Evolutionary conservation across 1,140 invertebrate species (phyloP), one percentile per base, ranked within the genome.

Genomic region (Drosophila elegans): DNA sequence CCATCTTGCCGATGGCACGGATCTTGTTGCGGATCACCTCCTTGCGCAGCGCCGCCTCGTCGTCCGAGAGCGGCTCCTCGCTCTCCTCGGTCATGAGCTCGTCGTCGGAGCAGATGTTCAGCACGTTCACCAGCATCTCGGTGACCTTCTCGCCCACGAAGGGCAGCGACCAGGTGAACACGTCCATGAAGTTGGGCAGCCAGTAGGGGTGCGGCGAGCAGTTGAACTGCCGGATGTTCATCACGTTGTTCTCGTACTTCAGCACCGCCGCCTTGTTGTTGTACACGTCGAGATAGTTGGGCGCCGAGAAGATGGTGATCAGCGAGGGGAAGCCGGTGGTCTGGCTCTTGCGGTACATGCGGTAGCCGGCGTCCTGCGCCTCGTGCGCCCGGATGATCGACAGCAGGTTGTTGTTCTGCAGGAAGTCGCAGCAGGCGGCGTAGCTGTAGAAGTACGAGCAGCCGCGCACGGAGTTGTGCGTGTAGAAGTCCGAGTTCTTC

Each of bases 381-480:
- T 99, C 99, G 94, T 99, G 99, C 92, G 99, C 99, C 94, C 99
- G 96, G 93, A 99, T 99, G 93, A 99, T 99, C 92, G 98, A 99
- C 92, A 99, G 95, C 93, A 99, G 95, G 95, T 99, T 99, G 95
- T 99, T 99, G 94, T 99, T 99, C 95, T 99, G 98, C 92, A 99
- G 96, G 94, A 99, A 99, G 95, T 99, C 99, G 96, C 99, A 99
- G 95, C 99, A 99, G 91, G 99, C 99, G 93, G 98, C 98, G 96
- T 99, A 99, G 95, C 98, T 99, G 95, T 99, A 99, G 95, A 99
- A 99, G 95, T 99, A 99, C 93, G 99, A 99, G 95, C 99, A 99
- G 93, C 99, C 99, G 94, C 99, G 96, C 88, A 99, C 99, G 92
- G 98, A 99, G 94, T 99, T 99, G 95, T 99, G 99, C 93, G 97